Evolutionary conservation across 2,888 invertebrate genomes (phyloP).

Genomic region (Aspidapion aeneum): DNA sequence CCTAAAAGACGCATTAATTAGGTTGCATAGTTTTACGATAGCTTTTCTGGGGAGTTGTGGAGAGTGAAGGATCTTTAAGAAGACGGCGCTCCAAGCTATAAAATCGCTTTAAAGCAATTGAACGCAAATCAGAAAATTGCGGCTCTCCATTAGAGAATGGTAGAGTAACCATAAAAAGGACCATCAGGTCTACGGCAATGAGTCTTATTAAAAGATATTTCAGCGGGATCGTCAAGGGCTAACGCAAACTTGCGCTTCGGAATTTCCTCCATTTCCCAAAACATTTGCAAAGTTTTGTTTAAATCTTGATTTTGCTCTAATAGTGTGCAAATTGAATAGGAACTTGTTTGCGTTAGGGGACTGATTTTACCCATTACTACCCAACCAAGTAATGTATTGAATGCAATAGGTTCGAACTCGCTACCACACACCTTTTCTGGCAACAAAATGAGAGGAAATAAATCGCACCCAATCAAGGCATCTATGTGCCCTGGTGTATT

Average conservation of each 20-base stretch:
- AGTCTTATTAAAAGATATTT: not conserved
- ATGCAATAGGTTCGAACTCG: too few relatives aligned
- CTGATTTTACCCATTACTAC: too few relatives aligned
- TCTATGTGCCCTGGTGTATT: too few relatives aligned
- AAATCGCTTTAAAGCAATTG: not conserved
- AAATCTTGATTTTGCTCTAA: not conserved
- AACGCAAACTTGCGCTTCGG: not conserved
- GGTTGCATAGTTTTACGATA: too few relatives aligned
- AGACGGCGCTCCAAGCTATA: not conserved
- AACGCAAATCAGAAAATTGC: not conserved
- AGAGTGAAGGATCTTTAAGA: not conserved
- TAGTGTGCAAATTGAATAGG: not conserved
- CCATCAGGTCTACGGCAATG: not conserved
- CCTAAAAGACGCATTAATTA: too few relatives aligned
- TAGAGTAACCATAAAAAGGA: not conserved
- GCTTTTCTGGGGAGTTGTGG: too few relatives aligned
- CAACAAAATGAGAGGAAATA: not conserved
- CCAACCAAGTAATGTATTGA: too few relatives aligned
- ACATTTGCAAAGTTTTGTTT: not conserved
- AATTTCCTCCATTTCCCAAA: too few relatives aligned
- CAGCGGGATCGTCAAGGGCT: not conserved
- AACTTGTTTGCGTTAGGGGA: not conserved
- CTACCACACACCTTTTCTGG: not conserved
- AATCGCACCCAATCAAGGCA: not conserved
- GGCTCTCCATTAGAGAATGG: not conserved